phyloP scores from a whole-genome alignment of 30 jellyfish, hydroid and myxozoan genomes.

The Turritopsis dohrnii region DNA sequence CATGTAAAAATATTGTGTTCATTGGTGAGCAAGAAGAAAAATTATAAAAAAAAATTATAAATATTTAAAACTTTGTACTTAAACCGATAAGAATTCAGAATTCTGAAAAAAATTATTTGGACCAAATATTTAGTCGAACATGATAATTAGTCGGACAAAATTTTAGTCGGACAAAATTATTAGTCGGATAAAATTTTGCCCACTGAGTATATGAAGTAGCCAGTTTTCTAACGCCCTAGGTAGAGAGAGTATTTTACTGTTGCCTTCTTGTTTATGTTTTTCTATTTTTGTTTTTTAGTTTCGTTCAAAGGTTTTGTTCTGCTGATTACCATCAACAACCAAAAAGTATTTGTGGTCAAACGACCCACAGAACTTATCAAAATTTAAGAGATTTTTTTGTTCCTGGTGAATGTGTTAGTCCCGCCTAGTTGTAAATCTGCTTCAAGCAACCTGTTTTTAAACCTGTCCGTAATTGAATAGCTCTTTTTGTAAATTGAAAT shows the following conservation, averaged over 20 bases:
- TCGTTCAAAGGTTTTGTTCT: constrained; percentile 51
- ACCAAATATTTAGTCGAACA: too few relatives aligned
- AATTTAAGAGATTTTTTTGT: background rate
- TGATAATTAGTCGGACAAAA: too few relatives aligned
- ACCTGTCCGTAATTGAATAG: background rate
- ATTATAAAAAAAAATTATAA: too few relatives aligned
- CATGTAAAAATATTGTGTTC: too few relatives aligned
- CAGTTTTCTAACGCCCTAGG: background rate
- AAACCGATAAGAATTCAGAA: too few relatives aligned
- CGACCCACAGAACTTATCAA: constrained; percentile 33
- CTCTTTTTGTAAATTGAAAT: background rate
- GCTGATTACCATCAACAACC: constrained; percentile 66
- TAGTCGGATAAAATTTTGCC: too few relatives aligned
- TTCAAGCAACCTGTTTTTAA: background rate
- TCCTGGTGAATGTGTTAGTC: background rate
- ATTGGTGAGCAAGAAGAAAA: too few relatives aligned
- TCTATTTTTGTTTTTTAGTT: constrained; percentile 33
- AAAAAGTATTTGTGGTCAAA: constrained; percentile 59
- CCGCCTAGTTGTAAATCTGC: background rate
- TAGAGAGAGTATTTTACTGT: background rate
- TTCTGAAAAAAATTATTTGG: too few relatives aligned
- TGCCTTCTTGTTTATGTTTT: background rate
- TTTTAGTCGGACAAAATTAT: too few relatives aligned
- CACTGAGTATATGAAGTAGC: too few relatives aligned
- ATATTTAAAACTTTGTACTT: too few relatives aligned